Percentiles rank a stretch among this genome's conserved stretches.
These are phyloP conservation scores for Chionoecetes opilio DNA, from an alignment of 1,140 invertebrate genomes.

Conservation along the genomic window DNA sequence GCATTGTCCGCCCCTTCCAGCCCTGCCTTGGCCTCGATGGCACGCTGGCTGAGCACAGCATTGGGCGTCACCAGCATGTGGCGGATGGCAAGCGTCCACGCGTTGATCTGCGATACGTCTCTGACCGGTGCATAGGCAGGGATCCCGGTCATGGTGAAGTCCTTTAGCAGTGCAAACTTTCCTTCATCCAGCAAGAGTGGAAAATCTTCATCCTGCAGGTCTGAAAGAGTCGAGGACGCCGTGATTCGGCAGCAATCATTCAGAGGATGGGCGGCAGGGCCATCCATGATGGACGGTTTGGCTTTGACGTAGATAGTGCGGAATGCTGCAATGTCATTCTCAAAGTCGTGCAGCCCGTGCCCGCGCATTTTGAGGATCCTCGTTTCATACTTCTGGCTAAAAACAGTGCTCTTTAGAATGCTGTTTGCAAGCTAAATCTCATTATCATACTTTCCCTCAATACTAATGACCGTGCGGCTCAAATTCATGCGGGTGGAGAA, in stretches of 20 bases:
- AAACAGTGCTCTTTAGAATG: conserved; percentile 79
- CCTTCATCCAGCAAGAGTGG: conserved; percentile 56
- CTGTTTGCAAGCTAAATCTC: conserved; percentile 77
- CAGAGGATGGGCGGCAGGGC: conserved; percentile 55
- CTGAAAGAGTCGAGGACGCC: conserved; percentile 71
- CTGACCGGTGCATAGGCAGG: conserved; percentile 78
- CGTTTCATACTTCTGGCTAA: conserved; percentile 68
- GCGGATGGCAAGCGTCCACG: conserved; percentile 77
- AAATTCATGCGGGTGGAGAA: too few relatives aligned
- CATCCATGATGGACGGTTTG: conserved; percentile 37
- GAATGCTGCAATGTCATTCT: conserved; percentile 60
- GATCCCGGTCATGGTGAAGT: conserved; percentile 78
- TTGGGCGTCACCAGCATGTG: conserved; percentile 77
- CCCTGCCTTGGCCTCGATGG: conserved; percentile 66
- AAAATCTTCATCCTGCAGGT: conserved; percentile 77
- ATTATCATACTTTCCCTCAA: conserved; percentile 70
- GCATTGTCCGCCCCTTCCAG: neutral
- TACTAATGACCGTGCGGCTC: conserved; percentile 69
- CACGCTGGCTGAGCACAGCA: conserved; percentile 72
- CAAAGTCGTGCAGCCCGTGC: conserved; percentile 70
- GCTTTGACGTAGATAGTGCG: conserved; percentile 46
- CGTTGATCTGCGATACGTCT: conserved; percentile 78
- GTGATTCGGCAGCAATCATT: conserved; percentile 78
- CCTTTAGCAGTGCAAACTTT: conserved; percentile 78
- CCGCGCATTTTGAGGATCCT: conserved; percentile 77